phyloP scores from a whole-genome alignment of 2,797 vertebrate species.

The Squalus acanthias region DNA sequence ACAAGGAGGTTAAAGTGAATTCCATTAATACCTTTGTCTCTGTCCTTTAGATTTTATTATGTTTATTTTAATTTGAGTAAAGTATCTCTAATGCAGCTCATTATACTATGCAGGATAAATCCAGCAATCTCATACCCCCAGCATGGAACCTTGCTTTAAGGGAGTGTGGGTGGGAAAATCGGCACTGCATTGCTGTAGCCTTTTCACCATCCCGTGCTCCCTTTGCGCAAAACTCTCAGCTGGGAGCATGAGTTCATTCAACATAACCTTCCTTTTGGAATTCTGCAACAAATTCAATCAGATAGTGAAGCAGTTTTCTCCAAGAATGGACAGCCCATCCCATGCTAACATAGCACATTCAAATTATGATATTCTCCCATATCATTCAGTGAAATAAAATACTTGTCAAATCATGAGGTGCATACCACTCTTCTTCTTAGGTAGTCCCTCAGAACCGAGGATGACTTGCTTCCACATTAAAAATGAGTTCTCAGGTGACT shows the following conservation, averaged over 20 bases:
- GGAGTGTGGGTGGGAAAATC: not conserved
- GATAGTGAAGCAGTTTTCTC: not conserved
- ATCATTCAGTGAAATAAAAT: not conserved
- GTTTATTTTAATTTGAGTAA: not conserved
- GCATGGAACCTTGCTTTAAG: not conserved
- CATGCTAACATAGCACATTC: not conserved
- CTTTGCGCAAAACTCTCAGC: not conserved
- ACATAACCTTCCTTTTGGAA: not conserved
- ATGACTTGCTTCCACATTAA: too few relatives aligned
- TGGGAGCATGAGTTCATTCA: not conserved
- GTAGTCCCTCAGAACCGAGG: too few relatives aligned
- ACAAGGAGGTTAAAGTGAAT: not conserved
- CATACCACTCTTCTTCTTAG: too few relatives aligned
- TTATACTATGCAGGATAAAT: not conserved
- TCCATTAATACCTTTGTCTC: not conserved
- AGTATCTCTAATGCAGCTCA: not conserved
- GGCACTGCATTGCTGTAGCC: not conserved
- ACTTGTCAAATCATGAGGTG: not conserved
- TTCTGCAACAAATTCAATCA: not conserved
- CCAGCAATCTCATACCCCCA: not conserved
- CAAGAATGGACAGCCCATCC: not conserved
- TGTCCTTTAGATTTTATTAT: not conserved
- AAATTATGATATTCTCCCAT: not conserved
- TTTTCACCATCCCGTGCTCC: not conserved
- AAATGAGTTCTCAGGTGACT: too few relatives aligned